A percentile compares a stretch with the other conserved stretches of the same genome.
These are phyloP conservation scores for Callithrix jacchus DNA, from an alignment of 2,113 vertebrate species.

Conservation along the genomic window DNA sequence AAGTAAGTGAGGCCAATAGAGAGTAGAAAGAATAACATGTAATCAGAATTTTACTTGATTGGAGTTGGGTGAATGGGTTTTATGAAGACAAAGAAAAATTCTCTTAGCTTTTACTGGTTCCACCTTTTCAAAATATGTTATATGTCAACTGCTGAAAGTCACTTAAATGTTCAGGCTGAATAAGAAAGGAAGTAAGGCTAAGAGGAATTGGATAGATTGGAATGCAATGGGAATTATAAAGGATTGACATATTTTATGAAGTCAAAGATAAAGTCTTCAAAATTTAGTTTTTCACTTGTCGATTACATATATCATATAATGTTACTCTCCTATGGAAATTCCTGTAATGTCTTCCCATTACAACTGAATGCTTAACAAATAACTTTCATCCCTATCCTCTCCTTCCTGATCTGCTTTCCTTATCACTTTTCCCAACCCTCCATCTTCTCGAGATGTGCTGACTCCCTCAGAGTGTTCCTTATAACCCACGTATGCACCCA, in stretches of 20 bases:
- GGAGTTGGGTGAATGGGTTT: neutral
- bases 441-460: neutral
- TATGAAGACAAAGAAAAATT: slow-evolving; percentile 62
- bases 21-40: neutral
- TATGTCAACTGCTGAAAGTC: neutral
- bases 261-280: neutral
- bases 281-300: neutral
- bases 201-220: neutral
- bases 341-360: neutral
- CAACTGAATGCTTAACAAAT: neutral
- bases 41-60: slow-evolving; percentile 23
- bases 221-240: neutral
- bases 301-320: neutral
- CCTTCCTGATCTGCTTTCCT: neutral
- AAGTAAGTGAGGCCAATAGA: neutral
- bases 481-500: accelerated
- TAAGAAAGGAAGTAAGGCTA: neutral
- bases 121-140: neutral
- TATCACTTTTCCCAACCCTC: neutral
- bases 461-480: neutral
- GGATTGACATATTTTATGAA: neutral
- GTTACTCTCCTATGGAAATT: neutral
- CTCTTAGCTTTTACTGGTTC: slow-evolving; percentile 12
- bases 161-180: neutral
- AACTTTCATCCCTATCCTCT: neutral